phyloP scores from a whole-genome alignment of 2,113 vertebrate genomes.

The Scalopus aquaticus region DNA sequence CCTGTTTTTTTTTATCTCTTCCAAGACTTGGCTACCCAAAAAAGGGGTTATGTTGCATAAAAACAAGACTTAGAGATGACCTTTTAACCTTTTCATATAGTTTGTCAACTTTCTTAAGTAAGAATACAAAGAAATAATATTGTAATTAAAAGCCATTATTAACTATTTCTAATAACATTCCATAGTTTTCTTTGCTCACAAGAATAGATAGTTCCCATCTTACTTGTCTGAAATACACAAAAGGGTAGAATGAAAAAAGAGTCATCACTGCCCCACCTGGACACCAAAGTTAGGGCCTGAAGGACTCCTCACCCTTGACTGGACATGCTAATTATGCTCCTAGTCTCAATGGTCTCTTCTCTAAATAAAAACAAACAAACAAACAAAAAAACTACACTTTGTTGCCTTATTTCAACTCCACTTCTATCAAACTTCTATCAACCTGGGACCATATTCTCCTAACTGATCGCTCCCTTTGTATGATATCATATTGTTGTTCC shows the following conservation, averaged over 20 bases:
- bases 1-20: background rate
- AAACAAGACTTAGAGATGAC: background rate
- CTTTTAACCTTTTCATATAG: background rate
- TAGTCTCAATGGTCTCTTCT: background rate
- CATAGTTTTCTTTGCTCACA: background rate
- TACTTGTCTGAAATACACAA: background rate
- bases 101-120: background rate
- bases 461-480: background rate
- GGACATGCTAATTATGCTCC: background rate
- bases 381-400: background rate
- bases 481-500: background rate
- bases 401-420: background rate
- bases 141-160: background rate
- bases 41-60: background rate
- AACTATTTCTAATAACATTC: constrained; percentile 27
- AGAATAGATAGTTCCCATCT: background rate
- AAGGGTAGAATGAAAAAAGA: background rate
- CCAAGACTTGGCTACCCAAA: background rate
- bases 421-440: no score
- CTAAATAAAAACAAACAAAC: background rate
- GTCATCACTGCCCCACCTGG: background rate
- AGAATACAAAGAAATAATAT: constrained; percentile 10
- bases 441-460: background rate
- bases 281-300: background rate
- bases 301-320: background rate